Evolutionary conservation across 2,797 vertebrate genomes (phyloP), one percentile per base, ranked within the genome.

Genomic region (Ciconia nigra): DNA sequence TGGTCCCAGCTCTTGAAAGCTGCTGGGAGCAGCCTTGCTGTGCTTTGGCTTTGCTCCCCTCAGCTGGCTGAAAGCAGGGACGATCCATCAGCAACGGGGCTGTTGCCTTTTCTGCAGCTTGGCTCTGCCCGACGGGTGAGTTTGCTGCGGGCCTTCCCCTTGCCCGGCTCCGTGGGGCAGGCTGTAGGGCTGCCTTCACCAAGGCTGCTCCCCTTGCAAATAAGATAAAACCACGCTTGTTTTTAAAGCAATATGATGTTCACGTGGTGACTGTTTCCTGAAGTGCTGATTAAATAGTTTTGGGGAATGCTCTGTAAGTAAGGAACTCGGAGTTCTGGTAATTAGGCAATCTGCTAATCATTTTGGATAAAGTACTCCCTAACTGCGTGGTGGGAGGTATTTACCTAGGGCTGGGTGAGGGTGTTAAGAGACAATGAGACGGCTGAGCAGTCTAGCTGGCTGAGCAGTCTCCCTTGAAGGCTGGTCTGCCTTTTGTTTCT

Each of bases 91-190:
- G 54, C 21, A 49, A 4, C 0, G 1, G 39, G 33, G 17, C 24
- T 54, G 47, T 10, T 55, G 39, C 58, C 25, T 59, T 44, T 52
- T 10, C 86, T 72, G 74, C 82, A 70, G 52, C 37, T 78, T 6
- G 11, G 37, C 46, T 39, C 61, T 79, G 70, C 57, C 8, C 5
- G 58, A 12, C 15, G 31, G 39, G 52, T 73, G 63, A 94, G 69
- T 66, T 28, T 83, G 25, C 42, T n/a, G 7, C 10, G 29, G 52
- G 59, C 35, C 26, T 46, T 22, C 25, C 31, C 58, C n/a, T 83
- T 2, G 2, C 21, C 11, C 1, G 0, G 5, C n/a, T 37, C 77
- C 1, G 0, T 15, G 24, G 37, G 28, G 29, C 29, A 55, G 77
- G 25, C 42, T 78, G 31, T 21, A 9, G 37, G 69, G 31, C 37